These are phyloP conservation scores for Zhuqinia jingwanae DNA, from an alignment of 2,888 invertebrate species.

Conservation along the genomic window DNA sequence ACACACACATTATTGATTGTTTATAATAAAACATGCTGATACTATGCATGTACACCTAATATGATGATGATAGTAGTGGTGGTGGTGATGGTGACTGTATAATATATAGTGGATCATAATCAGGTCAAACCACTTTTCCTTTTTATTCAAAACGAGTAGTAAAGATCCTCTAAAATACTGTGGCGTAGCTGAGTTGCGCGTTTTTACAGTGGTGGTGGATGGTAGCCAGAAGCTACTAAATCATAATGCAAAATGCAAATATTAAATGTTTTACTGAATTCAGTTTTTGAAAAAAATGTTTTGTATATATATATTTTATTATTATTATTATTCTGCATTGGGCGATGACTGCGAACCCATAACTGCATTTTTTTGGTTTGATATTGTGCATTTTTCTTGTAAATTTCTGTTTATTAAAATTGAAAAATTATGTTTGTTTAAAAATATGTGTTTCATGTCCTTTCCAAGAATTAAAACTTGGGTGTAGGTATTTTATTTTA, in stretches of 20 bases:
- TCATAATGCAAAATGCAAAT: slow-evolving; percentile 34
- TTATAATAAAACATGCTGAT: no score
- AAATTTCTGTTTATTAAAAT: no score
- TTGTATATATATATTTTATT: no score
- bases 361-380: not conserved
- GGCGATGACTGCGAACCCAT: slow-evolving; percentile 1
- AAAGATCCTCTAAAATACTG: not conserved
- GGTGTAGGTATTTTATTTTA: no score
- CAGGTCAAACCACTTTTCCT: slow-evolving; percentile 78
- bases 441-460: no score
- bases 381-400: no score
- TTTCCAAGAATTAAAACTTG: no score
- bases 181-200: not conserved
- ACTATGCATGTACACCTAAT: no score
- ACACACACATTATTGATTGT: no score
- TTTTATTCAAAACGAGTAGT: slow-evolving; percentile 64
- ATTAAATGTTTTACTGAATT: slow-evolving; percentile 35
- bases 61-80: not conserved
- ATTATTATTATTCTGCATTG: no score
- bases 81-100: slow-evolving; percentile 24
- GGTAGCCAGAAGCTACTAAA: slow-evolving; percentile 24
- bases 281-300: slow-evolving; percentile 1
- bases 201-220: not conserved
- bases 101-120: slow-evolving; percentile 70
- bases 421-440: no score